phyloP scores from a whole-genome alignment of 2,888 invertebrate species.

The Drosophila mulleri region DNA sequence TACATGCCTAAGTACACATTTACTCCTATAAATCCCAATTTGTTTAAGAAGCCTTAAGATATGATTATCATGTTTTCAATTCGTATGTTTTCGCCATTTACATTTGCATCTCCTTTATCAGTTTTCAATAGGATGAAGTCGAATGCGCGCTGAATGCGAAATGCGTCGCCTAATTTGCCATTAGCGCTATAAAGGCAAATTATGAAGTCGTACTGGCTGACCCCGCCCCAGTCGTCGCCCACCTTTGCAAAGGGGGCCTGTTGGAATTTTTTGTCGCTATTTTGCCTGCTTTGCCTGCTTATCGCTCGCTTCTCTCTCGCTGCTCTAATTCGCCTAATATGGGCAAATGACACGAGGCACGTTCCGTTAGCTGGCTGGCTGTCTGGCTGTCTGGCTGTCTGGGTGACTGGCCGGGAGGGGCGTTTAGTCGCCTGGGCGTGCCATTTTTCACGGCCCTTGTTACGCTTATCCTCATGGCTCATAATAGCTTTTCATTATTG shows the following conservation, averaged over 20 bases:
- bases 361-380: slow-evolving; percentile 16
- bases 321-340: slow-evolving; percentile 81
- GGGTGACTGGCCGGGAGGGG: slow-evolving; percentile 1
- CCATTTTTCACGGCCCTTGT: slow-evolving; percentile 68
- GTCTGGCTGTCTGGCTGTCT: no score
- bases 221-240: not conserved
- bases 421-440: slow-evolving; percentile 65
- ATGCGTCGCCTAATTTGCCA: slow-evolving; percentile 78
- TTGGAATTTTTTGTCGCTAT: slow-evolving; percentile 4
- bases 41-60: no score
- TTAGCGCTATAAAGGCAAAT: slow-evolving; percentile 77
- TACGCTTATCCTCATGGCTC: slow-evolving; percentile 73
- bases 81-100: not conserved
- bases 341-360: slow-evolving; percentile 65
- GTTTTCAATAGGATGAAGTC: slow-evolving; percentile 36
- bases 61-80: not conserved
- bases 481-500: slow-evolving; percentile 84
- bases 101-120: not conserved
- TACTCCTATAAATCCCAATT: not conserved
- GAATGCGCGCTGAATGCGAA: slow-evolving; percentile 42
- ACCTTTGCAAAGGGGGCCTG: not conserved
- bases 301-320: slow-evolving; percentile 46
- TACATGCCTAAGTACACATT: not conserved
- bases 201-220: slow-evolving; percentile 52
- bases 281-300: slow-evolving; percentile 39